These are phyloP conservation scores for Leptura quadrifasciata DNA, from an alignment of 2,888 invertebrate genomes.

Conservation along the genomic window DNA sequence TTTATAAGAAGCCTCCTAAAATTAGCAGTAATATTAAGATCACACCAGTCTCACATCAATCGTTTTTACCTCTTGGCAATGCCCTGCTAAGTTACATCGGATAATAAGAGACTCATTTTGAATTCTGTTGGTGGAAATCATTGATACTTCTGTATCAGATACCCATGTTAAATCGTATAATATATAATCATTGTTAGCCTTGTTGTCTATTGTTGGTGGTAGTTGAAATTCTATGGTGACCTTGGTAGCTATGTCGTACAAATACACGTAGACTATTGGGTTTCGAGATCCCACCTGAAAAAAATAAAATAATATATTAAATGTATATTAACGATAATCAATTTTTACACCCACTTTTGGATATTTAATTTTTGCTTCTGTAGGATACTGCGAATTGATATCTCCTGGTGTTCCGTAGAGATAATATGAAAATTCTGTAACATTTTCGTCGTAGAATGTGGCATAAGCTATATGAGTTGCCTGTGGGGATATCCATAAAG, in stretches of 20 bases:
- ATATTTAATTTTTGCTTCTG: constrained; percentile 81
- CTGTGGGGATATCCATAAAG: constrained; percentile 91
- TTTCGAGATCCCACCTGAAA: constrained; percentile 83
- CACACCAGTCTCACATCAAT: not conserved
- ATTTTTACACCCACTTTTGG: constrained; percentile 79
- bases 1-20: constrained; percentile 72
- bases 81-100: constrained; percentile 56
- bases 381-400: constrained; percentile 80
- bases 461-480: constrained; percentile 87
- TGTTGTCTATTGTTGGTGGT: constrained; percentile 72
- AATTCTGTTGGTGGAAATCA: constrained; percentile 89
- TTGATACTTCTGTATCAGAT: constrained; percentile 79
- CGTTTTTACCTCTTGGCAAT: constrained; percentile 55
- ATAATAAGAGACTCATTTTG: constrained; percentile 79
- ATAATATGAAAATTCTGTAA: constrained; percentile 80
- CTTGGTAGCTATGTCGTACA: constrained; percentile 76
- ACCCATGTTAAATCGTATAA: constrained; percentile 86
- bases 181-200: constrained; percentile 80
- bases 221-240: constrained; percentile 50
- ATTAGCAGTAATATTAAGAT: not conserved
- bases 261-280: constrained; percentile 81
- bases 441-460: constrained; percentile 86
- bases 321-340: too few species aligned
- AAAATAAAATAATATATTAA: too few species aligned
- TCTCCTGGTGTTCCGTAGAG: constrained; percentile 81